Evolutionary conservation across 2,888 invertebrate genomes (phyloP).

Genomic region (Cheilosia urbana): DNA sequence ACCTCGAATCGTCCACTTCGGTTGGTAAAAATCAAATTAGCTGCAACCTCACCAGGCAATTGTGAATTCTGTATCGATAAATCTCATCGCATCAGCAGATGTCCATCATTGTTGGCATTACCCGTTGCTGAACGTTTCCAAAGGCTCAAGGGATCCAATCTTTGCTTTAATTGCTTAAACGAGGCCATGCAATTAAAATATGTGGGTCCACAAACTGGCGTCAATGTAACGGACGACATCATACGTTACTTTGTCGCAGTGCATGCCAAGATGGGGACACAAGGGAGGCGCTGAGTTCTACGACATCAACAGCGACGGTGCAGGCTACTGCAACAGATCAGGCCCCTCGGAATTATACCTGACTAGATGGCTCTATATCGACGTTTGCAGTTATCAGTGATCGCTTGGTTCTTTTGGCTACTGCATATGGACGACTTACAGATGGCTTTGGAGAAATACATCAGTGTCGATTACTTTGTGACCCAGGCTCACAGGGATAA

Average conservation of each 20-base stretch:
- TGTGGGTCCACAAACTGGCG: conserved; percentile 31
- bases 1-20: too few species aligned
- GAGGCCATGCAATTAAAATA: conserved; percentile 34
- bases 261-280: not conserved
- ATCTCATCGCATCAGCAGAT: conserved; percentile 17
- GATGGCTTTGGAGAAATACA: too few species aligned
- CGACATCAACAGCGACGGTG: not conserved
- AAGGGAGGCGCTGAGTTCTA: not conserved
- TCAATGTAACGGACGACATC: conserved; percentile 35
- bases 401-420: too few species aligned
- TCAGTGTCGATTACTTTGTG: too few species aligned
- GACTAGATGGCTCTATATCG: conserved; percentile 35
- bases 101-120: conserved; percentile 14
- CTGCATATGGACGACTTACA: too few species aligned
- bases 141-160: conserved; percentile 20
- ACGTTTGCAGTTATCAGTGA: too few species aligned
- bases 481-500: too few species aligned
- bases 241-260: conserved; percentile 28
- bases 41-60: too few species aligned
- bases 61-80: conserved; percentile 8
- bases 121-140: conserved; percentile 37
- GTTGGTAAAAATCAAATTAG: too few species aligned
- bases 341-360: conserved; percentile 34
- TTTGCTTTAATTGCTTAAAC: conserved; percentile 51
- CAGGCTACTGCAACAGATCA: conserved; percentile 5